Conservation (phyloP, 2,888 invertebrate species). For the Monoplex corrugatus region DNA sequence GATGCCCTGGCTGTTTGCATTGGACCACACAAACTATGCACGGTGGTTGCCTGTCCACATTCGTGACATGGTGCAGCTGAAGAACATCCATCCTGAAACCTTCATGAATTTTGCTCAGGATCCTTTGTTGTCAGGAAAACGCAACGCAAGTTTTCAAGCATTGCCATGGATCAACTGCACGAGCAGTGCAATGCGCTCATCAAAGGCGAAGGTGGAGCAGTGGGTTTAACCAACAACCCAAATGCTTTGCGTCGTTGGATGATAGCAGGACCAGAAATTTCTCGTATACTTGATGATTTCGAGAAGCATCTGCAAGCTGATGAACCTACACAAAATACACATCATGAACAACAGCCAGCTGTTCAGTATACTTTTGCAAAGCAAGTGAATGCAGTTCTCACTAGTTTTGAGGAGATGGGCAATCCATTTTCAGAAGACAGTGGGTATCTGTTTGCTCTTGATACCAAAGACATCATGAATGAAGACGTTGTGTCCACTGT, state of each 20-base stretch:
- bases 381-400: conserved; percentile 3
- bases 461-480: conserved; percentile 22
- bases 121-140: conserved; percentile 49
- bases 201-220: conserved; percentile 57
- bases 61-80: conserved; percentile 43
- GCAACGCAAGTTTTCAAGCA: conserved; percentile 47
- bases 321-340: neutral
- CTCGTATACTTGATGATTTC: neutral
- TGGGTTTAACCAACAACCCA: conserved; percentile 58
- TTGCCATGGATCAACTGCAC: conserved; percentile 59
- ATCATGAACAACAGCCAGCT: conserved; percentile 26
- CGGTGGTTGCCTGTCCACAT: conserved; percentile 55
- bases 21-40: conserved; percentile 55
- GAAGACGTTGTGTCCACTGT: conserved; percentile 28
- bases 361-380: neutral
- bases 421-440: conserved; percentile 48
- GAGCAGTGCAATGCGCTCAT: conserved; percentile 58
- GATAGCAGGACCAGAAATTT: conserved; percentile 10
- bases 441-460: conserved; percentile 38
- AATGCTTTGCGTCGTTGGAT: conserved; percentile 26
- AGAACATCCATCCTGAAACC: neutral
- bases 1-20: conserved; percentile 55
- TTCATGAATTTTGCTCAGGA: conserved; percentile 32
- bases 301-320: neutral
- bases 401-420: conserved; percentile 35